phyloP scores from a whole-genome alignment of 2,888 invertebrate genomes.

The Ophion obscuratus region DNA sequence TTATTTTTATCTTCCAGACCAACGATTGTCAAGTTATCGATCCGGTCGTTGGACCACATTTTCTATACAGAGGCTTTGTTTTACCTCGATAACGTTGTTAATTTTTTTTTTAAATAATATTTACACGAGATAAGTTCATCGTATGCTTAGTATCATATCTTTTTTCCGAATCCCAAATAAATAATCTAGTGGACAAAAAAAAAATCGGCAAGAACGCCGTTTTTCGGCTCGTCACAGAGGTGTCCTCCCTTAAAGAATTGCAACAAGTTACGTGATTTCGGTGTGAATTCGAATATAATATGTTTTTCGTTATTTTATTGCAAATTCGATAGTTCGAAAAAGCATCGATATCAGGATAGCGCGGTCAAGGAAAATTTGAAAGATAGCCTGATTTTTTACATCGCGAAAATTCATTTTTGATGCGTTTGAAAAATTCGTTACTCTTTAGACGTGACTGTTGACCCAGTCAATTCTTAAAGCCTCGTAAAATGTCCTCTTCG shows the following conservation, averaged over 20 bases:
- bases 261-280: not conserved
- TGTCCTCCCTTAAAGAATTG: not conserved
- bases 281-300: not conserved
- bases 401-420: not conserved
- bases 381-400: not conserved
- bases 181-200: too few species aligned
- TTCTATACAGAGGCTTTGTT: too few species aligned
- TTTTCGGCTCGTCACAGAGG: too few species aligned
- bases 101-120: too few species aligned
- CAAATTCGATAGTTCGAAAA: not conserved
- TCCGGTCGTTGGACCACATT: too few species aligned
- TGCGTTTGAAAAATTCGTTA: not conserved
- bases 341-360: not conserved
- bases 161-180: too few species aligned
- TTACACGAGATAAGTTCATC: too few species aligned
- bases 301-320: not conserved
- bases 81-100: too few species aligned
- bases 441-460: not conserved
- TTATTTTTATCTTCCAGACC: too few species aligned
- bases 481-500: slow-evolving; percentile 24
- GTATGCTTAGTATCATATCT: too few species aligned
- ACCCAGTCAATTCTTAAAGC: slow-evolving; percentile 11
- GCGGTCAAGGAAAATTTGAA: not conserved
- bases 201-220: too few species aligned
- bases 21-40: too few species aligned